Conservation (phyloP, 2,797 vertebrate species). For the Acrossocheilus fasciatus region DNA sequence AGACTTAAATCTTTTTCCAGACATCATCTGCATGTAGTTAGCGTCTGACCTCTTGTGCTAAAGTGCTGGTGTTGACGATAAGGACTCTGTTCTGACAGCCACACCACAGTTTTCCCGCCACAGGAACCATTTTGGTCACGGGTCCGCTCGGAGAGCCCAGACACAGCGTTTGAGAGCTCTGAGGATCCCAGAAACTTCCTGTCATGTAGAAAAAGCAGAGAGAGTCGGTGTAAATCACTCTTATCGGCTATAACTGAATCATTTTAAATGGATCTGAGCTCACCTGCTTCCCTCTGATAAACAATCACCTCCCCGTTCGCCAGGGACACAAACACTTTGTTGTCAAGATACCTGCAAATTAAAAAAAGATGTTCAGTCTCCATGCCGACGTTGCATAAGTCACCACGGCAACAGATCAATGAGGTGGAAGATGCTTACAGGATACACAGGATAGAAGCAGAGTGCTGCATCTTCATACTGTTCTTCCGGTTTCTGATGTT, state of each 20-base stretch:
- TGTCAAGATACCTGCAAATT: slow-evolving; percentile 89
- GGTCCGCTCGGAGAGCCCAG: slow-evolving; percentile 88
- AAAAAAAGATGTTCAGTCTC: not conserved
- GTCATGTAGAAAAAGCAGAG: slow-evolving; percentile 33
- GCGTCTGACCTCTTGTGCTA: slow-evolving; percentile 88
- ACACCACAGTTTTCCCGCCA: slow-evolving; percentile 94
- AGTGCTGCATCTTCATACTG: slow-evolving; percentile 98
- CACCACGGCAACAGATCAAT: not conserved
- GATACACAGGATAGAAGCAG: slow-evolving; percentile 91
- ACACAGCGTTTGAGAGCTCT: slow-evolving; percentile 89
- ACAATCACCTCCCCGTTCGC: slow-evolving; percentile 93
- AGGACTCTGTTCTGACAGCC: slow-evolving; percentile 93
- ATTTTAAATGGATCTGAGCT: slow-evolving; percentile 30
- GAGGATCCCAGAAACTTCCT: slow-evolving; percentile 98
- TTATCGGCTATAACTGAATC: not conserved
- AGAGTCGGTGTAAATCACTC: not conserved
- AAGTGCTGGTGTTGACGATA: slow-evolving; percentile 85
- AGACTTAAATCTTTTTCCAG: not conserved
- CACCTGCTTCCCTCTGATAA: slow-evolving; percentile 97
- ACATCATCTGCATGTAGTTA: too few relatives aligned
- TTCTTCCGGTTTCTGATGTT: slow-evolving; percentile 98
- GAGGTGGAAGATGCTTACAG: slow-evolving; percentile 79
- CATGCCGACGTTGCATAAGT: not conserved
- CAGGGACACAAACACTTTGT: slow-evolving; percentile 96
- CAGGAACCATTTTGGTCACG: slow-evolving; percentile 95